Evolutionary conservation across 2,888 invertebrate species (phyloP).

Genomic region (Tinea trinotella): DNA sequence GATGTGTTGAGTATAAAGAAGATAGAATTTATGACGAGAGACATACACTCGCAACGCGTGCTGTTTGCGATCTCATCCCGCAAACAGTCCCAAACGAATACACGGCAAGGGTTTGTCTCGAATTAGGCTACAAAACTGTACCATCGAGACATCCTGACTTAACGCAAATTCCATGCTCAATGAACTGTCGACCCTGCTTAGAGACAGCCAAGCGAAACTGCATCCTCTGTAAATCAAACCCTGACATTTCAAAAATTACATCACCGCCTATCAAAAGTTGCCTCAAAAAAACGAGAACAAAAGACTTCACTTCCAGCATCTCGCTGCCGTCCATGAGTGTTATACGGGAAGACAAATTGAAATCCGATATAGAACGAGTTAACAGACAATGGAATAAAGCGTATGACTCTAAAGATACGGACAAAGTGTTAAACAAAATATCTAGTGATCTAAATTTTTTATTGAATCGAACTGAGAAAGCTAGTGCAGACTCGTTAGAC

Average conservation of each 20-base stretch:
- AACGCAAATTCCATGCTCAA: conserved; percentile 42
- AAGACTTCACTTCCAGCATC: conserved; percentile 42
- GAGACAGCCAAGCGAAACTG: conserved; percentile 52
- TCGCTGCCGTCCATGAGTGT: conserved; percentile 53
- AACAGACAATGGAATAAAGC: conserved; percentile 53
- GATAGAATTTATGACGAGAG: conserved; percentile 37
- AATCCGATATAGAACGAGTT: conserved; percentile 50
- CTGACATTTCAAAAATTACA: conserved; percentile 50
- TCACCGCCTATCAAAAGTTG: conserved; percentile 63
- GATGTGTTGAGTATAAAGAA: conserved; percentile 59
- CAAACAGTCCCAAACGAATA: conserved; percentile 35
- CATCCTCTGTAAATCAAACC: conserved; percentile 53
- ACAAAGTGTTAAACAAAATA: conserved; percentile 84
- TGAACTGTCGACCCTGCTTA: conserved; percentile 50
- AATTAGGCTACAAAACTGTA: conserved; percentile 55
- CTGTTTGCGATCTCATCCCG: conserved; percentile 59
- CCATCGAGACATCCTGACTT: conserved; percentile 31
- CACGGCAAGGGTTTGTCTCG: conserved; percentile 69
- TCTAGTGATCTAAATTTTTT: conserved; percentile 87
- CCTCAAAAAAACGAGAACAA: conserved; percentile 44
- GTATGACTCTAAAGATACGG: conserved; percentile 53
- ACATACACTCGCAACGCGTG: conserved; percentile 34
- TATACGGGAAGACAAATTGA: conserved; percentile 36
- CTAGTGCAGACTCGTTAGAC: conserved; percentile 35
- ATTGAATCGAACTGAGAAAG: conserved; percentile 75